Evolutionary conservation across 2,888 invertebrate genomes (phyloP).

Genomic region (Lottia scabra): DNA sequence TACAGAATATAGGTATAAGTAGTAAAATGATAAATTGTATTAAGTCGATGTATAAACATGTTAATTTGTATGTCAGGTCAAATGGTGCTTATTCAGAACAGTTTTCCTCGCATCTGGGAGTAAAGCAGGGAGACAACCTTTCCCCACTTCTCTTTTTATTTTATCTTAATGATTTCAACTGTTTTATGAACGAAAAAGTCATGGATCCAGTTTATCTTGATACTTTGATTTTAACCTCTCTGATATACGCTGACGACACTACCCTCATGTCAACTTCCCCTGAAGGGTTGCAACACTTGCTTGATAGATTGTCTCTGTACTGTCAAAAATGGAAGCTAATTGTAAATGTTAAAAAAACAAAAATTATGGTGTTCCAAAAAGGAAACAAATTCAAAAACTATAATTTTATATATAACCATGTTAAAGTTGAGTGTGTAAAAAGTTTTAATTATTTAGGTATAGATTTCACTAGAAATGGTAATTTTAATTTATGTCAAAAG

Average conservation of each 20-base stretch:
- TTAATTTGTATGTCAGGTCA: not conserved
- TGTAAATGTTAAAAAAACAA: no score
- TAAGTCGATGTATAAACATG: not conserved
- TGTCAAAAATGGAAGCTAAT: no score
- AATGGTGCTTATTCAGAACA: not conserved
- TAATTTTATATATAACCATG: not conserved
- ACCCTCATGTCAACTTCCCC: no score
- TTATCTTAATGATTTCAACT: not conserved
- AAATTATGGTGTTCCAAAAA: no score
- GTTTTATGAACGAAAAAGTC: not conserved
- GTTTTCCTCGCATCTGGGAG: not conserved
- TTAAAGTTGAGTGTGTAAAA: not conserved
- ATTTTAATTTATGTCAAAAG: not conserved
- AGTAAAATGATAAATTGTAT: constrained; percentile 1
- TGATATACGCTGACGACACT: not conserved
- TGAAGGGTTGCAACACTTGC: not conserved
- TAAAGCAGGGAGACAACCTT: not conserved
- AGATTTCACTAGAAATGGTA: not conserved
- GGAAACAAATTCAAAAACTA: no score
- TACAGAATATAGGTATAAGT: not conserved
- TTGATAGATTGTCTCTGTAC: no score
- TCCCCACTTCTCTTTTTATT: not conserved
- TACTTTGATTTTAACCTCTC: not conserved
- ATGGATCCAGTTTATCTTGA: not conserved
- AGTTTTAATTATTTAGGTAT: not conserved